Percentiles rank a stretch among this genome's conserved stretches.
These are phyloP conservation scores for Myotis myotis DNA, from an alignment of 2,797 vertebrate genomes.

Conservation along the genomic window DNA sequence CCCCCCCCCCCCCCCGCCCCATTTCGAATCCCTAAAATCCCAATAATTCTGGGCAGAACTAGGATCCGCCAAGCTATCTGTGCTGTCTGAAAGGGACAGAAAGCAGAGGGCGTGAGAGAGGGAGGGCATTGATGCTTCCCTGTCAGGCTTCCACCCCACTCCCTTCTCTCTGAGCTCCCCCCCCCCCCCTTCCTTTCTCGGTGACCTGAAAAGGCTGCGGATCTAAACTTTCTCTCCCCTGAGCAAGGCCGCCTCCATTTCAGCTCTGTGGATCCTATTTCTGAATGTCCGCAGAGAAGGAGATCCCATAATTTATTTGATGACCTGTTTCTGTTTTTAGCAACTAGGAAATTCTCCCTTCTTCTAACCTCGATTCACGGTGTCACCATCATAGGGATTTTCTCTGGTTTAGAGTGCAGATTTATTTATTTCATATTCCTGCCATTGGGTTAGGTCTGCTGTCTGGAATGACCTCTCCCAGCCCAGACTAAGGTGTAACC, in stretches of 20 bases:
- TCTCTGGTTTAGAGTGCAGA: not conserved
- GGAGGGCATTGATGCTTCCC: not conserved
- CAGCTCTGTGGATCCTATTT: not conserved
- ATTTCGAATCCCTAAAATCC: not conserved
- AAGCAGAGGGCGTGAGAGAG: not conserved
- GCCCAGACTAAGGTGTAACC: not conserved
- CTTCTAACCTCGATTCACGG: constrained; percentile 55
- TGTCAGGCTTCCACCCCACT: not conserved
- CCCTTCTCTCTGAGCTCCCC: not conserved
- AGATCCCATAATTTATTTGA: constrained; percentile 63
- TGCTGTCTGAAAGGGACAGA: not conserved
- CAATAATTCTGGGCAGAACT: not conserved
- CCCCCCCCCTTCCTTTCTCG: rapidly evolving
- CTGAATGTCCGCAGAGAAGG: constrained; percentile 56
- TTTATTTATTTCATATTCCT: not conserved
- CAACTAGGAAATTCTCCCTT: constrained; percentile 57
- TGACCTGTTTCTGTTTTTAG: constrained; percentile 72
- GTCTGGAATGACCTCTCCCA: not conserved
- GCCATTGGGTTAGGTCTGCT: not conserved
- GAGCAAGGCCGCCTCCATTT: not conserved
- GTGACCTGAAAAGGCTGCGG: constrained; percentile 27
- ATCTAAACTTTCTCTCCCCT: not conserved
- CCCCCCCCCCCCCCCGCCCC: rapidly evolving
- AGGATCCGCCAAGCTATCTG: not conserved
- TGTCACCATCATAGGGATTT: not conserved